These are phyloP conservation scores for Beroe forskalii DNA, from an alignment of 37 sponge, comb jelly and placozoan genomes.

Conservation along the genomic window DNA sequence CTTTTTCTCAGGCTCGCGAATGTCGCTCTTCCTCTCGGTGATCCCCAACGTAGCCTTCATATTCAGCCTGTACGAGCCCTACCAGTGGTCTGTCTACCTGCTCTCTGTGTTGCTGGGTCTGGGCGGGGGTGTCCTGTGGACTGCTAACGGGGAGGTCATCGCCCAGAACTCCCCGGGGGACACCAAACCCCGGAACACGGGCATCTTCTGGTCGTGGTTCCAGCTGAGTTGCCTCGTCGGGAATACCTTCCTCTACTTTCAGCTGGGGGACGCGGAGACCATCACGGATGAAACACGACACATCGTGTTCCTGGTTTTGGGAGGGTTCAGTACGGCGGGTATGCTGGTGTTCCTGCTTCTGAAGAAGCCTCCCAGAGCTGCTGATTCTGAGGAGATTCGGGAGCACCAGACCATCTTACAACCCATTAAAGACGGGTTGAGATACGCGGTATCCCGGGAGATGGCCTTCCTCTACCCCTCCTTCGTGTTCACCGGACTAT, in stretches of 20 bases:
- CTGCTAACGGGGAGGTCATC: constrained; percentile 38
- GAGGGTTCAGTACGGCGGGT: constrained; percentile 14
- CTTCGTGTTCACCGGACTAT: constrained; percentile 16
- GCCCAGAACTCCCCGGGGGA: constrained; percentile 30
- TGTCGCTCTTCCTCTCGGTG: constrained; percentile 3
- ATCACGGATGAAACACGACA: neutral
- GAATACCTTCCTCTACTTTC: constrained; percentile 38
- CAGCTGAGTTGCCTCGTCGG: constrained; percentile 5
- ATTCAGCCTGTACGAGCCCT: constrained; percentile 41
- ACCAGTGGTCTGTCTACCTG: constrained; percentile 35
- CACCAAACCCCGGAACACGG: constrained; percentile 37
- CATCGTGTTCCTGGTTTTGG: neutral
- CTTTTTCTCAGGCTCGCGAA: neutral
- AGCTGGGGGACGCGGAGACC: constrained; percentile 20
- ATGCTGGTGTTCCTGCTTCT: neutral
- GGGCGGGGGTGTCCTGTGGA: constrained; percentile 38
- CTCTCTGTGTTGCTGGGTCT: neutral
- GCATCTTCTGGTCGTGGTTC: constrained; percentile 40
- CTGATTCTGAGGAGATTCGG: neutral
- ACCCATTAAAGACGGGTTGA: constrained; percentile 36
- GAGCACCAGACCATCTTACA: neutral
- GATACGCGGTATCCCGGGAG: neutral
- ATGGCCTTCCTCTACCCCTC: constrained; percentile 1
- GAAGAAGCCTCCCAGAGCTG: neutral
- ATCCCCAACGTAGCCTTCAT: constrained; percentile 24